Base-by-base conservation (phyloP, 2,888 invertebrate species). In the Stramonita haemastoma region DNA sequence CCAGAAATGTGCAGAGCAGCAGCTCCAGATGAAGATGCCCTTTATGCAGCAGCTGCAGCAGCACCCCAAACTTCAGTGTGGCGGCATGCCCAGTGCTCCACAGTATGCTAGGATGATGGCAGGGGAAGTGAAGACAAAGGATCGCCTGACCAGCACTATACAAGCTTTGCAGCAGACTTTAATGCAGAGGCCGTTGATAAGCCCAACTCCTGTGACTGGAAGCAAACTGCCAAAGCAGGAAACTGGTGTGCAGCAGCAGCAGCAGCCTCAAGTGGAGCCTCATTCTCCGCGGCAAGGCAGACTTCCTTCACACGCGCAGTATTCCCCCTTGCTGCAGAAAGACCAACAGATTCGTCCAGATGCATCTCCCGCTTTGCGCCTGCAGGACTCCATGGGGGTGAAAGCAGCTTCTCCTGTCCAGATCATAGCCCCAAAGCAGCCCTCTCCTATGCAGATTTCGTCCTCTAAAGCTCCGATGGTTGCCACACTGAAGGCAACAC, bases 1-100 rank as follows among this genome's bases (percentile, higher is more conserved):
- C 60, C 77, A 87, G n/a, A 86, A 79, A 56, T 29, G 1, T 17
- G 60, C 19, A 8, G 85, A 79, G 22, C 85, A 77, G 81, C 77
- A 83, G 19, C 36, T 32, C 32, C 85, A 73, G 32, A 46, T 56
- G 22, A 19, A 88, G 81, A 19, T n/a, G 66, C 32, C 36, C 26
- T 26, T 22, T 36, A 29, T 32, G 17, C 87, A 81, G 26, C 73
- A 60, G 57, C 34, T 32, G 17, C 87, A 81, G 26, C 73, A 60
- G 57, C 34, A 56, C 17, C 60, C 83, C 36, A 70, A 89, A 36
- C n/a, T 79, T 17, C 34, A 66, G 60, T 36, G 32, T 29, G 83
- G 73, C 32, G 83, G 73, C 32, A 60, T 77, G 60, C 84, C 90
- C 34, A 73, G 57, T 34, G 85, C 85, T 22, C 22, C 57, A n/a